Conservation (phyloP, 2,888 invertebrate genomes). For the Myathropa florea region DNA sequence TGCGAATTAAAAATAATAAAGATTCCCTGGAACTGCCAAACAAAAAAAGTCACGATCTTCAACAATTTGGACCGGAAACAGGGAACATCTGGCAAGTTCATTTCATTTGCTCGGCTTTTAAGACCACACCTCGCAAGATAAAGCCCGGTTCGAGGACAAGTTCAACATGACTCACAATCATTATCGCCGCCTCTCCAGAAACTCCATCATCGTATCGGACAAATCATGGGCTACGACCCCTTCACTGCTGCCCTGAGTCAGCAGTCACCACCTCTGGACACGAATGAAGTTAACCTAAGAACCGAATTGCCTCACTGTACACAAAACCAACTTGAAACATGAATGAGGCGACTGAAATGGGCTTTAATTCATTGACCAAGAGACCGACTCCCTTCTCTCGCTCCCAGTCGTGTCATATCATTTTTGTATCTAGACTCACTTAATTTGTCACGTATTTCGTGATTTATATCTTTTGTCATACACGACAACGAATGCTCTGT, state of each 20-base stretch:
- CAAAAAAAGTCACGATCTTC: not conserved
- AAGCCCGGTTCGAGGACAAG: not conserved
- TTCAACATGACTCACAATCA: not conserved
- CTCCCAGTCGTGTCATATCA: not conserved
- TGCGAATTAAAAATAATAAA: not conserved
- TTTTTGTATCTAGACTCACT: not conserved
- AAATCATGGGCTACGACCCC: no score
- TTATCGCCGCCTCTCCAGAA: no score
- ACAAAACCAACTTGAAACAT: no score
- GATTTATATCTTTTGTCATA: constrained; percentile 3
- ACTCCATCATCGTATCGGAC: no score
- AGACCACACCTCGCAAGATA: no score
- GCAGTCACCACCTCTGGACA: not conserved
- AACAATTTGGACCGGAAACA: not conserved
- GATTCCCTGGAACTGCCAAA: not conserved
- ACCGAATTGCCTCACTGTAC: not conserved
- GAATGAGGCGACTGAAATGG: not conserved
- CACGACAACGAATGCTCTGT: not conserved
- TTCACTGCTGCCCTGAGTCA: not conserved
- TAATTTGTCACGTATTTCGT: not conserved
- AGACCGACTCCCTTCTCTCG: not conserved
- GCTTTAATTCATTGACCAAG: not conserved
- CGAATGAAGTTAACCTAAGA: no score
- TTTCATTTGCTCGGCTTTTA: no score
- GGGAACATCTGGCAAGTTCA: not conserved